Evolutionary conservation across 2,113 vertebrate species (phyloP), one percentile per base, ranked within the genome.

Genomic region (Hirundichthys speculiger): DNA sequence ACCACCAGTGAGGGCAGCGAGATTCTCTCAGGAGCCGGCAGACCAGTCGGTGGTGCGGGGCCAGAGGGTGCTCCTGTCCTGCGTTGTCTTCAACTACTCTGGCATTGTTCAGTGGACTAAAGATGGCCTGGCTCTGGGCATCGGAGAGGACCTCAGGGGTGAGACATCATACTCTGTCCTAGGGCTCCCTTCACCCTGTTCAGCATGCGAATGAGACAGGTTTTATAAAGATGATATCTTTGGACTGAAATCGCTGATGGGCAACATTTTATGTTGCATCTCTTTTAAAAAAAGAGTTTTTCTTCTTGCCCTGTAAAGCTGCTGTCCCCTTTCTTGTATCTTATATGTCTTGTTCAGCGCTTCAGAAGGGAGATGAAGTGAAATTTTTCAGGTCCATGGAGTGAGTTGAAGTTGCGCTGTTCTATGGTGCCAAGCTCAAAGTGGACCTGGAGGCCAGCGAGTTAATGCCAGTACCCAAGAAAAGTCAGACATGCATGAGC

Each of bases 21-120:
- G 95, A 48, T 98, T 98, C 88, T 94, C 94, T 69, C 96, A 98
- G 91, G 96, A 98, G 88, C 96, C 96, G 0, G 93, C 94, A 20
- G 96, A 98, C 86, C 95, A 95, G 93, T 95, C 94, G 0, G 96
- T 98, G 91, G 95, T 98, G 67, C 93, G 95, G 1, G 96, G 96
- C 24, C 95, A 96, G 87, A 91, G 90, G 67, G 95, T 94, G 0
- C 89, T 96, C 59, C 92, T 98, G 50, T 94, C 95, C 79, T 98
- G 96, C 0, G 95, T 98, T 61, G 94, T 98, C 64, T 95, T 96
- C 85, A 98, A 98, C 80, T 98, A 98, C 86, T 96, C 96, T 0
- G 96, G 96, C 47, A 98, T 98, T 21, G 96, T 98, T 80, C 96
- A 98, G 86, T 98, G 96, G 96, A 98, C 96, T 92, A 98, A 98